Conservation (phyloP, 2,113 vertebrate genomes). For the Nematolebias whitei region DNA sequence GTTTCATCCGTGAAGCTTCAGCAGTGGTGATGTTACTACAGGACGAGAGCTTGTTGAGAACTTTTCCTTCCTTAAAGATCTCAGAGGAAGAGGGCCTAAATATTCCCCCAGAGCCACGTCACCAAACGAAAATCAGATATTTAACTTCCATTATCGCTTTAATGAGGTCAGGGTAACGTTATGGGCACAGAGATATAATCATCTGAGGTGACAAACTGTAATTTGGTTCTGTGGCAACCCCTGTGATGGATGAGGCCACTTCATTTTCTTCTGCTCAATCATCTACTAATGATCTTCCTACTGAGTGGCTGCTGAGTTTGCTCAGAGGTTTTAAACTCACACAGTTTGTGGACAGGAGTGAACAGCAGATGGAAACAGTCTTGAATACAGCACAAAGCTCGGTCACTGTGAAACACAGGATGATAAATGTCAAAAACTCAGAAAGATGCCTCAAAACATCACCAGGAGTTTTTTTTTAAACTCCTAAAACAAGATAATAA, state of each 20-base stretch:
- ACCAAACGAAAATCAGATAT: no score
- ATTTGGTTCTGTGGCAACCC: slow-evolving; percentile 20
- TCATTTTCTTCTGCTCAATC: slow-evolving; percentile 33
- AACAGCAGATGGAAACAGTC: not conserved
- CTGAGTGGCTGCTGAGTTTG: slow-evolving; percentile 25
- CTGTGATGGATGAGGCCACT: slow-evolving; percentile 28
- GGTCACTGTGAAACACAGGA: not conserved
- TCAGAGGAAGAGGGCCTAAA: no score
- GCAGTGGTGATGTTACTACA: no score
- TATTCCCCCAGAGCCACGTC: no score
- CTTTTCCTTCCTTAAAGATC: no score
- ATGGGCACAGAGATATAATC: slow-evolving; percentile 6
- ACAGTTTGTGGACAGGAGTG: not conserved
- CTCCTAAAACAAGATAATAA: no score
- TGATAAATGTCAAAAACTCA: not conserved
- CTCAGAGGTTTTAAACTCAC: slow-evolving; percentile 13
- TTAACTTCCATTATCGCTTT: not conserved
- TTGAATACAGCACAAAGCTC: not conserved
- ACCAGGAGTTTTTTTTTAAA: no score
- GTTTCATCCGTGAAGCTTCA: no score
- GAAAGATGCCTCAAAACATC: not conserved
- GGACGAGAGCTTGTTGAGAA: no score
- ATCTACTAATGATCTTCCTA: slow-evolving; percentile 39
- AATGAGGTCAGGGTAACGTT: not conserved
- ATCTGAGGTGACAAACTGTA: slow-evolving; percentile 33